Conservation (phyloP, 2,888 invertebrate genomes). For the Drosophila colorata region DNA sequence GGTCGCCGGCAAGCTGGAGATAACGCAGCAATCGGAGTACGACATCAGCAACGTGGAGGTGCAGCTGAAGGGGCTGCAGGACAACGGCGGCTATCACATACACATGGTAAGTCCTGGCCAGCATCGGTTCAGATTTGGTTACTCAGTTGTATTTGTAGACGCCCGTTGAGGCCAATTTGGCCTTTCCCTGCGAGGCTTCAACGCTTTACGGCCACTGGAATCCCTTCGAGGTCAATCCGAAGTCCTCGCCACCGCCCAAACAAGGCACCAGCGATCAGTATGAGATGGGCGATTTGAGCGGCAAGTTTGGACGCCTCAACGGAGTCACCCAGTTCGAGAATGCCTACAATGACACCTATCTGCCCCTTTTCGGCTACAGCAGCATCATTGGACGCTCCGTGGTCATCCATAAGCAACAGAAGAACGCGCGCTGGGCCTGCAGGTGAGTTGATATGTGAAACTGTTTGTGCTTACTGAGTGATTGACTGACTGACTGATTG, state of each 20-base stretch:
- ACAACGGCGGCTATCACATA: slow-evolving; percentile 91
- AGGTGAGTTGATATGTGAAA: slow-evolving; percentile 32
- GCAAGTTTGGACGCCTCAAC: slow-evolving; percentile 93
- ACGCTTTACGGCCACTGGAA: slow-evolving; percentile 95
- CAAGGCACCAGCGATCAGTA: slow-evolving; percentile 94
- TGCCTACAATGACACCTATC: slow-evolving; percentile 91
- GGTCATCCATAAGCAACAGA: slow-evolving; percentile 90
- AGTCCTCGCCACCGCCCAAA: slow-evolving; percentile 87
- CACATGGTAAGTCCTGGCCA: slow-evolving; percentile 89
- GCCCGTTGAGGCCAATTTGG: slow-evolving; percentile 92
- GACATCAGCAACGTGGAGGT: slow-evolving; percentile 93
- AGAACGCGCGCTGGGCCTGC: slow-evolving; percentile 92
- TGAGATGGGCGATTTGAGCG: slow-evolving; percentile 93
- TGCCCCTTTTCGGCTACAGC: slow-evolving; percentile 92
- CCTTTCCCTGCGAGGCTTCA: slow-evolving; percentile 94
- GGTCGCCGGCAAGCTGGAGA: slow-evolving; percentile 91
- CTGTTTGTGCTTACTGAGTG: not conserved
- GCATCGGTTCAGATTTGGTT: not conserved
- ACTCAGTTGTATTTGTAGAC: slow-evolving; percentile 86
- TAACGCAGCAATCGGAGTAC: slow-evolving; percentile 94
- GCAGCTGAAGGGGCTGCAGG: slow-evolving; percentile 89
- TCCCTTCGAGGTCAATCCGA: slow-evolving; percentile 90
- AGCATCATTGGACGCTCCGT: slow-evolving; percentile 95
- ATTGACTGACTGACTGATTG: not conserved
- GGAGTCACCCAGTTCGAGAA: slow-evolving; percentile 87